Base-by-base conservation (phyloP, 2,113 vertebrate species). In the Potamarius usumacintae region DNA sequence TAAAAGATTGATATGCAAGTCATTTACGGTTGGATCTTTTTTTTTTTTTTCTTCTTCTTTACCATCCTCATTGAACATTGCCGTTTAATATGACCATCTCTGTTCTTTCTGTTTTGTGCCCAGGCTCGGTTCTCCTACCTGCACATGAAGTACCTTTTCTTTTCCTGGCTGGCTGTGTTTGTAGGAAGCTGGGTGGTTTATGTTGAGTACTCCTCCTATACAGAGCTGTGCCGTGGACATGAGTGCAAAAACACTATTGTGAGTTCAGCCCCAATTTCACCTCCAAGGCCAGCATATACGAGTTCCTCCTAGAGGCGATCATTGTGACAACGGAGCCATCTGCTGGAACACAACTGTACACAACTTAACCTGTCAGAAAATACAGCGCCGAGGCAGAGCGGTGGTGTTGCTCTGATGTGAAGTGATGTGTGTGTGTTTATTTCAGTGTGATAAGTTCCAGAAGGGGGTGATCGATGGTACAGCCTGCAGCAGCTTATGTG, bases 171-270 rank as follows among this genome's bases (percentile, higher is more conserved):
- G 94, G 97, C 94, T 0, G 97, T 99, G 90, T 99, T 99, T 84
- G 94, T 99, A 92, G 96, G 98, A 92, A 99, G 98, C 95, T 99
- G 98, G 98, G 95, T 99, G 82, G 93, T 97, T 34, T 99, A 99
- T 65, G 97, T 98, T 69, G 96, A 98, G 89, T 99, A 99, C 88
- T 99, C 97, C 8, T 94, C 97, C 90, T 98, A 99, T 94, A 97
- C 97, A 85, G 98, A 99, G 89, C 95, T 99, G 82, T 99, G 98
- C 94, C 96, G 97, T 90, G 98, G 97, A 88, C 97, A 96, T 72
- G 97, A 99, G 91, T 99, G 98, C 93, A 98, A 97, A 93, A 97
- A 96, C 88, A 95, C 96, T 86, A 98, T 99, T 92, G 98, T 99
- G 94, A 97, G 97, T 97, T 89, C 27, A 84, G 30, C 53, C 25